phyloP scores from a whole-genome alignment of 2,113 vertebrate species.

The Myrmecophaga tridactyla region DNA sequence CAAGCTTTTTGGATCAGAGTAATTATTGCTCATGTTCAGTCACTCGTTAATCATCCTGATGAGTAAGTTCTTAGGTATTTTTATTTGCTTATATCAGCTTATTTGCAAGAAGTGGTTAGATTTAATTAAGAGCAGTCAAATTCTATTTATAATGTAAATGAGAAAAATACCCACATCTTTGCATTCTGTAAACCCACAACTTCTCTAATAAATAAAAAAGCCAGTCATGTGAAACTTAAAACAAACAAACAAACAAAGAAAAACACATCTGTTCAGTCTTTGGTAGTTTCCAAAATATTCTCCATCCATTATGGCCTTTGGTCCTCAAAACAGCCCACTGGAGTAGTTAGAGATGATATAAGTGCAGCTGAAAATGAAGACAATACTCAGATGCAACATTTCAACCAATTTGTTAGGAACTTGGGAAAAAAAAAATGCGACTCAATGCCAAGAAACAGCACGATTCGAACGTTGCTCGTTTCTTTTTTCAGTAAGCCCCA shows the following conservation, averaged over 20 bases:
- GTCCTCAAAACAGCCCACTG: neutral
- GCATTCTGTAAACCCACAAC: too few species aligned
- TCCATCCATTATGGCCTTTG: neutral
- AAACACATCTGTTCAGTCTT: neutral
- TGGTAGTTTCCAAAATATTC: neutral
- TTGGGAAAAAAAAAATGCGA: neutral
- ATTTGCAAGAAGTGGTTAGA: neutral
- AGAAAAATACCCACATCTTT: neutral
- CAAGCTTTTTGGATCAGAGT: neutral
- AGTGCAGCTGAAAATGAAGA: conserved; percentile 8
- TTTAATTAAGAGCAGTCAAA: neutral
- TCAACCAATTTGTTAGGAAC: neutral
- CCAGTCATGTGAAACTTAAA: too few species aligned
- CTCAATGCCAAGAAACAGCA: conserved; percentile 26
- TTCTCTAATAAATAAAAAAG: too few species aligned
- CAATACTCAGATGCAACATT: neutral
- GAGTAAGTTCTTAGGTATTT: neutral
- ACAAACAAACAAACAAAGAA: too few species aligned
- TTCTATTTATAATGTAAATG: conserved; percentile 4
- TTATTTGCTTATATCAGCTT: neutral
- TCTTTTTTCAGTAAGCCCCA: conserved; percentile 86
- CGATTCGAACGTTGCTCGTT: conserved; percentile 2
- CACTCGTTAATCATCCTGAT: neutral
- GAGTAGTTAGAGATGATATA: neutral
- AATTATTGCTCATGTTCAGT: neutral